phyloP scores from a whole-genome alignment of 2,113 vertebrate genomes.

The Vulpes lagopus region DNA sequence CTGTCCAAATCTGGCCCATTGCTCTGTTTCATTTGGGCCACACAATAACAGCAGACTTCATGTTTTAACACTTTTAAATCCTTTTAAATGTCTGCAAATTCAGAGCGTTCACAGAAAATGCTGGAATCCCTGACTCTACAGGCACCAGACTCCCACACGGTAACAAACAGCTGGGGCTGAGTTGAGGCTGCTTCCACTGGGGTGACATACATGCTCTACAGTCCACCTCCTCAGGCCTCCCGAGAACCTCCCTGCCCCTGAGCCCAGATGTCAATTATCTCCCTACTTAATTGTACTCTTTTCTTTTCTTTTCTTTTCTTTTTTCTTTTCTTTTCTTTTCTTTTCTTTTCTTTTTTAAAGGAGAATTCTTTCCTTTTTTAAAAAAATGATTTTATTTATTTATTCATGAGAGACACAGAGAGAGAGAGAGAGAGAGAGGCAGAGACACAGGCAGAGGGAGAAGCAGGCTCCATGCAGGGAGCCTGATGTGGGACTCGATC shows the following conservation, averaged over 20 bases:
- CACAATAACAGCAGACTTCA: neutral
- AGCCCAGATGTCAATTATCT: neutral
- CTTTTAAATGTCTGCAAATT: neutral
- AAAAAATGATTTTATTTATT: no score
- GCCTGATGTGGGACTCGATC: no score
- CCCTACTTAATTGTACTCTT: neutral
- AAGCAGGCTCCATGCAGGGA: no score
- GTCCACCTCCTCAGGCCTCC: neutral
- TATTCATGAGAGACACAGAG: no score
- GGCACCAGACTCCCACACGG: neutral
- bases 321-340: no score
- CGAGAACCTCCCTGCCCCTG: neutral
- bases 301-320: no score
- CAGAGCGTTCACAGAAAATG: neutral
- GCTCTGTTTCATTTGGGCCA: neutral
- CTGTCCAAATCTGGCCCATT: neutral
- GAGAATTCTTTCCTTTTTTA: no score
- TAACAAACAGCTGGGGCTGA: neutral
- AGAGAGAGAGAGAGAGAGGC: no score
- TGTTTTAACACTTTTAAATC: neutral
- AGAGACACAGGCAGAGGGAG: no score
- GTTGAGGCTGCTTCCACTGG: fast-evolving
- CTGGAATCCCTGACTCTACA: neutral
- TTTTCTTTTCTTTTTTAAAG: no score
- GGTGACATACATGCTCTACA: neutral